phyloP scores from a whole-genome alignment of 1,140 invertebrate species.

The silkworm (Bombyx mori) region DNA sequence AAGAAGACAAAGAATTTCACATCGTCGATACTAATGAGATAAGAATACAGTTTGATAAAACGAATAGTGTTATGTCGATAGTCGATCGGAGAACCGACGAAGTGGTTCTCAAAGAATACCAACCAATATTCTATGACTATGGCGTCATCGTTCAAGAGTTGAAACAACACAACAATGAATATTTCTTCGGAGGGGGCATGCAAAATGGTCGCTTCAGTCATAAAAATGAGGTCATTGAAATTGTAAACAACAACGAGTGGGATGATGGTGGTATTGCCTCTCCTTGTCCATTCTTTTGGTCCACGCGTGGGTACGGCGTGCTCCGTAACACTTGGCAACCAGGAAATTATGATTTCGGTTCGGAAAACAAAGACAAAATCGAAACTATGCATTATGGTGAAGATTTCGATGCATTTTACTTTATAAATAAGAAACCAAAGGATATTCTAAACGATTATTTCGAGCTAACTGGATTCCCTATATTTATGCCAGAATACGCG shows the following conservation, averaged over 20 bases:
- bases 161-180: constrained; percentile 37
- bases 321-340: constrained; percentile 54
- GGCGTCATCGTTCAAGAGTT: constrained; percentile 30
- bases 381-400: constrained; percentile 32
- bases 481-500: constrained; percentile 51
- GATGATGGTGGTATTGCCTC: constrained; percentile 51
- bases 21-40: constrained; percentile 40
- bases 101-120: constrained; percentile 35
- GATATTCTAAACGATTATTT: constrained; percentile 55
- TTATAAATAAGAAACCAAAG: constrained; percentile 39
- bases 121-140: constrained; percentile 33
- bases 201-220: constrained; percentile 59
- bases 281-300: constrained; percentile 60
- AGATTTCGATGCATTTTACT: constrained; percentile 50
- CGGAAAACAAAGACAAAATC: constrained; percentile 20
- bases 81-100: constrained; percentile 34
- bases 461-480: constrained; percentile 51
- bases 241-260: constrained; percentile 52
- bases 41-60: constrained; percentile 45
- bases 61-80: constrained; percentile 36
- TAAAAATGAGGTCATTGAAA: constrained; percentile 50
- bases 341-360: constrained; percentile 51
- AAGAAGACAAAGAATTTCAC: constrained; percentile 25
- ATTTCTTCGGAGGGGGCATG: constrained; percentile 59
- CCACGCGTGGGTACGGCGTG: constrained; percentile 49